Evolutionary conservation across 2,797 vertebrate species (phyloP).

Genomic region (Diplodus puntazzo): DNA sequence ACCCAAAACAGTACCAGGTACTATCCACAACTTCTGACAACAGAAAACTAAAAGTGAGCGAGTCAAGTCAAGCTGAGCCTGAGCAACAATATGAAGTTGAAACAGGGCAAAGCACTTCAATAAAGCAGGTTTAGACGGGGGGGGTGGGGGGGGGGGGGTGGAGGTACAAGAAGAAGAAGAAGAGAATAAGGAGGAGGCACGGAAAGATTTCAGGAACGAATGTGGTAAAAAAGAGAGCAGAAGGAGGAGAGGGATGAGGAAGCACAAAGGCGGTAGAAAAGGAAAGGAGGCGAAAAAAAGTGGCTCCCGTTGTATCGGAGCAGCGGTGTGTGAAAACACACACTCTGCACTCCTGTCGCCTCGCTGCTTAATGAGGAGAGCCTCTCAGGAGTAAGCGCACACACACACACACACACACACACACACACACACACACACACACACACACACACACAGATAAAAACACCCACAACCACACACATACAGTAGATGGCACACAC

Average conservation of each 20-base stretch:
- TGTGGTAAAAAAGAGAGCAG: slow-evolving; percentile 2
- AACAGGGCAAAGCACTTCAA: slow-evolving; percentile 19
- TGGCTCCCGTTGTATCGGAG: slow-evolving; percentile 72
- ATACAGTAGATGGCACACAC: slow-evolving; percentile 33
- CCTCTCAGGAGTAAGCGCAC: slow-evolving; percentile 71
- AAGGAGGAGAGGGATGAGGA: slow-evolving; percentile 38
- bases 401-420: slow-evolving; percentile 51
- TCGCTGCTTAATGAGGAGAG: slow-evolving; percentile 83
- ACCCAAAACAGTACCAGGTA: too few relatives aligned
- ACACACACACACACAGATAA: slow-evolving; percentile 12
- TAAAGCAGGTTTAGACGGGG: slow-evolving; percentile 24
- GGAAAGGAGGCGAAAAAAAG: slow-evolving; percentile 50
- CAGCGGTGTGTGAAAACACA: slow-evolving; percentile 82
- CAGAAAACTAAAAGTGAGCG: too few relatives aligned
- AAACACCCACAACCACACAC: slow-evolving; percentile 40
- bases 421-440: slow-evolving; percentile 53
- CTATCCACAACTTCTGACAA: too few relatives aligned
- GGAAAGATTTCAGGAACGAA: slow-evolving; percentile 33
- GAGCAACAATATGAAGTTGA: too few relatives aligned
- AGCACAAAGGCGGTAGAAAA: slow-evolving; percentile 36
- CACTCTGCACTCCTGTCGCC: slow-evolving; percentile 83
- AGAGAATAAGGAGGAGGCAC: slow-evolving; percentile 6
- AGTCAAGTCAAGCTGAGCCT: too few relatives aligned
- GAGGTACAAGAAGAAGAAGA: slow-evolving; percentile 18
- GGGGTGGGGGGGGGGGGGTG: slow-evolving; percentile 26